Percentiles rank a stretch among this genome's conserved stretches.
Evolutionary conservation across 2,113 vertebrate genomes (phyloP).

Genomic region (Cisticola juncidis): DNA sequence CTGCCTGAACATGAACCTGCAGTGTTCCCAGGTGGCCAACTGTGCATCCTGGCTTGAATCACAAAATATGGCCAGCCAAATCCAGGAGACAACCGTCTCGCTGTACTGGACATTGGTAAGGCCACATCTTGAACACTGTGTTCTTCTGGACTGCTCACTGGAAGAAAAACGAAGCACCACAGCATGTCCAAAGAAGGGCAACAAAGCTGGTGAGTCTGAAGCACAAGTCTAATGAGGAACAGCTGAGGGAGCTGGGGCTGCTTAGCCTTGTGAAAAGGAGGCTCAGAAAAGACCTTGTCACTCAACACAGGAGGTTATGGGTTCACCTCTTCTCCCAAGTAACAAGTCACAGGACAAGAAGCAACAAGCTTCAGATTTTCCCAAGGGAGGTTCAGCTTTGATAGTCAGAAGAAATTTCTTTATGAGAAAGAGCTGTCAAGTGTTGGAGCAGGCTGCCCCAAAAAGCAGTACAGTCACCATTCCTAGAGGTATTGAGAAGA

Average conservation of each 20-base stretch:
- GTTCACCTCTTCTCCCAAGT: neutral
- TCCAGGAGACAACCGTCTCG: neutral
- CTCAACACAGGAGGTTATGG: neutral
- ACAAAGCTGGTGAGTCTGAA: neutral
- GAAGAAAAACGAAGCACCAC: neutral
- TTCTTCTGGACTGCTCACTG: neutral
- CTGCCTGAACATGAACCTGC: neutral
- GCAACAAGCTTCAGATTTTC: neutral
- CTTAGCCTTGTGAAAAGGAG: neutral
- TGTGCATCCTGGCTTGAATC: neutral
- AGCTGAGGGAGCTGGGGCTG: neutral
- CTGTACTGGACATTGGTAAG: too few relatives aligned
- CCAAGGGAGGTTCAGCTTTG: neutral
- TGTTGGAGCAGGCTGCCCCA: neutral
- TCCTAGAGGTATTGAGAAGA: neutral
- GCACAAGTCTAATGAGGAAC: neutral
- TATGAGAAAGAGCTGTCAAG: neutral
- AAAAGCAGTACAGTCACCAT: neutral
- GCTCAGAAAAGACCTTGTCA: accelerated
- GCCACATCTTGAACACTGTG: neutral
- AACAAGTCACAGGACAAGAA: neutral
- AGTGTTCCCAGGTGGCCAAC: neutral
- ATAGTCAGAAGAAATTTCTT: neutral
- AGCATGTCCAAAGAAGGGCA: neutral
- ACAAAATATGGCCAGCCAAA: neutral